Evolutionary conservation across 2,888 invertebrate species (phyloP), one percentile per base, ranked within the genome.

Genomic region (Drosophila pseudotakahashii): DNA sequence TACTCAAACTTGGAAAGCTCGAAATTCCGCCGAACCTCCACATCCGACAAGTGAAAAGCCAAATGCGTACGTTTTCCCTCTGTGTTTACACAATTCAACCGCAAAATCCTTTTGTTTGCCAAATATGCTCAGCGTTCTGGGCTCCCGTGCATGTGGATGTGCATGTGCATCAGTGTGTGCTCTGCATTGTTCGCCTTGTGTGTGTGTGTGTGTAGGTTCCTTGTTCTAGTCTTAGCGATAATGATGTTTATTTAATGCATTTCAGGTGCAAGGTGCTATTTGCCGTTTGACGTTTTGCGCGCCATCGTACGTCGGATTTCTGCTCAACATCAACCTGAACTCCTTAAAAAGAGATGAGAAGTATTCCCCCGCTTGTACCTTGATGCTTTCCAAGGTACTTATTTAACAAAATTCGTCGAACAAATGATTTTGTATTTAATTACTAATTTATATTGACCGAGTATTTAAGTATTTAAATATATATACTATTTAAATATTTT

Each of bases 171-270:
- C 51, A 16, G 54, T 54, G 51, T 61, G 67, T 34, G 41, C 34
- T 30, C 39, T 30, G 69, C 71, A 70, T 70, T 70, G 71, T 60
- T 70, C 48, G 30, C 19, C 36, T 30, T 14, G 13, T 36, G 57
- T 44, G 37, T 14, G 13, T 36, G 57, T 44, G 37, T 13, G 51
- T 39, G 57, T 50, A 13, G 60, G 51, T 54, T 58, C 47, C 72
- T 72, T 79, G 70, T 75, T 52, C 62, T 62, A 66, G 75, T 75
- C 84, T 86, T 80, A 70, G 81, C 89, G 81, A 87, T 85, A 85
- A 85, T 87, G 88, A 85, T 89, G 89, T 87, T 89, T 87, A 81
- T 77, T 87, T 87, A 85, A 85, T 85, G 88, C 85, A 85, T 85
- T 89, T 75, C 89, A 84, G 84, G 87, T 88, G 89, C 87, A 78